phyloP scores from a whole-genome alignment of 2,888 invertebrate genomes.

The Drosophila putrida region DNA sequence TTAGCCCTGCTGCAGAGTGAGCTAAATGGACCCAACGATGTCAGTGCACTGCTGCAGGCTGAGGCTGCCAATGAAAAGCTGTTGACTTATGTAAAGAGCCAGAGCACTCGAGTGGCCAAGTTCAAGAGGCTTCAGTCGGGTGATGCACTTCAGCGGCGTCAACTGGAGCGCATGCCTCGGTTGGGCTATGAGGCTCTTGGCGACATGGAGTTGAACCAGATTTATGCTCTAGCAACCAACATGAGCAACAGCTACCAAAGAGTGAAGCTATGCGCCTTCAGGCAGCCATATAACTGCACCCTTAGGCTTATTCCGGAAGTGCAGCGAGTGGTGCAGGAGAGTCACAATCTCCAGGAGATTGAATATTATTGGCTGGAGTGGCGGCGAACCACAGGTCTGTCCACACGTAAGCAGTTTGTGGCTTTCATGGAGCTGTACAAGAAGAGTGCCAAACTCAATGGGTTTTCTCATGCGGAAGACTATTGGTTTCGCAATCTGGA shows the following conservation, averaged over 20 bases:
- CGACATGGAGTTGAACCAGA: conserved; percentile 87
- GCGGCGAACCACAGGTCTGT: conserved; percentile 76
- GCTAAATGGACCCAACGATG: conserved; percentile 69
- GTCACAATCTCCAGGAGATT: conserved; percentile 77
- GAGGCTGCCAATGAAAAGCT: conserved; percentile 73
- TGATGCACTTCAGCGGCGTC: conserved; percentile 89
- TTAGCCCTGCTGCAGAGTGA: conserved; percentile 77
- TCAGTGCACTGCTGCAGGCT: conserved; percentile 64
- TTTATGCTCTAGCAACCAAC: conserved; percentile 88
- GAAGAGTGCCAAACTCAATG: conserved; percentile 81
- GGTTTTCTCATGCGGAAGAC: conserved; percentile 86
- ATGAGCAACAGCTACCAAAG: conserved; percentile 92
- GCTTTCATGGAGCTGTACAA: conserved; percentile 81
- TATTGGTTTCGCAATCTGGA: conserved; percentile 91
- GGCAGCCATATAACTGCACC: conserved; percentile 88
- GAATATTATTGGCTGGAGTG: conserved; percentile 84
- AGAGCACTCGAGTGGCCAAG: conserved; percentile 64
- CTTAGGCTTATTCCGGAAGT: conserved; percentile 89
- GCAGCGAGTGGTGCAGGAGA: conserved; percentile 75
- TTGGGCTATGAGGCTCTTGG: conserved; percentile 90
- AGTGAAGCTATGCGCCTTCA: conserved; percentile 90
- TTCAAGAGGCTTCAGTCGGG: conserved; percentile 85
- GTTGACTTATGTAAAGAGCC: conserved; percentile 63
- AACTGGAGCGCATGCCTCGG: conserved; percentile 90
- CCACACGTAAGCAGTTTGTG: conserved; percentile 69